Percentiles rank a stretch among this genome's conserved stretches.
Conservation (phyloP, 2,888 invertebrate species). For the Crioceris asparagi region DNA sequence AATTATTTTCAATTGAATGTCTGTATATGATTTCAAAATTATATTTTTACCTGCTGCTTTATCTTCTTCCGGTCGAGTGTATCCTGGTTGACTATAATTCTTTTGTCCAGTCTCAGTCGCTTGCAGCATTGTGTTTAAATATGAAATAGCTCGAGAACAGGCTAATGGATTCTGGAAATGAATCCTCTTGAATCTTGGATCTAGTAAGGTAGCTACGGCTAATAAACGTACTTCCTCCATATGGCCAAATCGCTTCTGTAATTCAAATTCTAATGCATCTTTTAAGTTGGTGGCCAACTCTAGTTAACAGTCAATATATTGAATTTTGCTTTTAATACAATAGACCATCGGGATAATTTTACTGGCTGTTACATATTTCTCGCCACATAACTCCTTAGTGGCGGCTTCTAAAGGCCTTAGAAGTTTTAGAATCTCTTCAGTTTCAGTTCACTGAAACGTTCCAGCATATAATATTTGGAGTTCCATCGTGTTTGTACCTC, state of each 20-base stretch:
- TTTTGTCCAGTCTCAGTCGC: constrained; percentile 1
- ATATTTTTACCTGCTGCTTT: not conserved
- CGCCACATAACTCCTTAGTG: constrained; percentile 28
- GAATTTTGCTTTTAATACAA: constrained; percentile 7
- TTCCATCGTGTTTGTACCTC: constrained; percentile 26
- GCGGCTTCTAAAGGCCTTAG: constrained; percentile 27
- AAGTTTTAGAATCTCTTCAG: constrained; percentile 21
- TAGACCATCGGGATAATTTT: constrained; percentile 14
- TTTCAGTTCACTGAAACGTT: constrained; percentile 25
- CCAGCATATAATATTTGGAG: constrained; percentile 25
- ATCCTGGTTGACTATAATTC: not conserved
- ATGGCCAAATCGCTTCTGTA: constrained; percentile 8
- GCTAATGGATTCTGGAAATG: constrained; percentile 9
- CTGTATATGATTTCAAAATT: no score
- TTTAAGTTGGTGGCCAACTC: constrained; percentile 4
- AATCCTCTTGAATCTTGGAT: constrained; percentile 14
- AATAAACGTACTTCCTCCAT: constrained; percentile 9
- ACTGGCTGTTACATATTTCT: constrained; percentile 25
- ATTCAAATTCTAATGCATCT: constrained; percentile 4
- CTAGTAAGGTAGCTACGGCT: constrained; percentile 11
- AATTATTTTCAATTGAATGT: no score
- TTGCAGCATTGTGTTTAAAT: constrained; percentile 1
- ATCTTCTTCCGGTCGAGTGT: not conserved
- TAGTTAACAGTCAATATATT: constrained; percentile 1
- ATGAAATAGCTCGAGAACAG: constrained; percentile 5